Evolutionary conservation across 2,888 invertebrate species (phyloP).

Genomic region (Tetrapedia diversipes): DNA sequence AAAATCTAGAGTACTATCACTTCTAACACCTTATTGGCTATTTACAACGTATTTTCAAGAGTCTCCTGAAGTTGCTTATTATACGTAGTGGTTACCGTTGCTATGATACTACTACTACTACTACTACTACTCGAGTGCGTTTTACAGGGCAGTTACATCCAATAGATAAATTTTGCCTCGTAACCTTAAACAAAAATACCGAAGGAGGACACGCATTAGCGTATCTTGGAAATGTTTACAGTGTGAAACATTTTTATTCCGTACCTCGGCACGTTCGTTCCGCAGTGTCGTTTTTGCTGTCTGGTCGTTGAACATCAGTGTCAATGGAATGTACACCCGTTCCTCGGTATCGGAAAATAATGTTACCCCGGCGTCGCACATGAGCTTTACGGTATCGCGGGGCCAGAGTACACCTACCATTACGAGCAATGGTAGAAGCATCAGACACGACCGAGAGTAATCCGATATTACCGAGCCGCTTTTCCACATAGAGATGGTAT

Average conservation of each 20-base stretch:
- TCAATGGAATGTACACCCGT: conserved; percentile 59
- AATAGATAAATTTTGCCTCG: conserved; percentile 30
- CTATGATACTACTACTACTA: no score
- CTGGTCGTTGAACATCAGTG: conserved; percentile 58
- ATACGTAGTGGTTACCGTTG: no score
- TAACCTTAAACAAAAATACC: no score
- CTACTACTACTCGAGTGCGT: no score
- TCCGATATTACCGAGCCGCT: conserved; percentile 79
- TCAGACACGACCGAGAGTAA: conserved; percentile 70
- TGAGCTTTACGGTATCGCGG: conserved; percentile 48
- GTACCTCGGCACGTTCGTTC: not conserved
- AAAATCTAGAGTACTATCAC: no score
- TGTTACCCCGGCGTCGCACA: conserved; percentile 55
- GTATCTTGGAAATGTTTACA: conserved; percentile 26
- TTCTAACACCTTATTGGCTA: conserved; percentile 1
- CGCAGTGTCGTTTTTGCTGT: conserved; percentile 12
- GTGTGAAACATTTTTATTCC: not conserved
- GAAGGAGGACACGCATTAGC: not conserved
- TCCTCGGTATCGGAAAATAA: conserved; percentile 65
- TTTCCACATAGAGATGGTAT: conserved; percentile 65
- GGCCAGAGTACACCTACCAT: conserved; percentile 47
- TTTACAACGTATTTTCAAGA: conserved; percentile 13
- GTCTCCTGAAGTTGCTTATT: no score
- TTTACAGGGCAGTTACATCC: conserved; percentile 4
- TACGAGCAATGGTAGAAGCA: conserved; percentile 61